Conservation (phyloP, 2,888 invertebrate genomes). For the Saturnia pavonia region DNA sequence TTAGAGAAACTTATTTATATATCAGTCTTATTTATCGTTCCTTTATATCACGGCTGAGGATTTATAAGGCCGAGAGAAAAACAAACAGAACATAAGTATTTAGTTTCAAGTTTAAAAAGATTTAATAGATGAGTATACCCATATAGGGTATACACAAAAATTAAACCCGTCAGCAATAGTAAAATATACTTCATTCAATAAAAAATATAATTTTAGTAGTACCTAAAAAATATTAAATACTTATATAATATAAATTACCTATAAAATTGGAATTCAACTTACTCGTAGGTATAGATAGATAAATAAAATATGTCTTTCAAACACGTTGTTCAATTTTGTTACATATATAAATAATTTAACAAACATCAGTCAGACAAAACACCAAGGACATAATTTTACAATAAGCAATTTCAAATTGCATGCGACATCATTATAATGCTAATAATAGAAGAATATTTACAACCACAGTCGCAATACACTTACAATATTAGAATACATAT, state of each 20-base stretch:
- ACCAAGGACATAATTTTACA: background rate
- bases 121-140: background rate
- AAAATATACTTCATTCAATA: background rate
- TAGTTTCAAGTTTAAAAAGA: background rate
- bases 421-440: slow-evolving; percentile 24
- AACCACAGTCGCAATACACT: slow-evolving; percentile 13
- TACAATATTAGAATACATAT: slow-evolving; percentile 24
- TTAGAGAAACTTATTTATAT: background rate
- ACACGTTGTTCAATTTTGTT: background rate
- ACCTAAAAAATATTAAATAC: too few relatives aligned
- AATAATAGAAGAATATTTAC: slow-evolving; percentile 19
- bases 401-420: background rate
- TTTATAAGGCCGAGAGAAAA: background rate
- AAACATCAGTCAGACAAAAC: background rate
- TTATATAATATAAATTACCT: too few relatives aligned
- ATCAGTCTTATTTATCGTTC: background rate
- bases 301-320: background rate
- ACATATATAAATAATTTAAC: background rate
- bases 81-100: background rate
- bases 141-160: background rate
- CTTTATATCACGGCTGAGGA: background rate
- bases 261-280: too few relatives aligned
- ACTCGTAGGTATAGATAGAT: background rate
- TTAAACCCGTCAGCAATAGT: background rate
- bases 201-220: background rate